Evolutionary conservation across 2,113 vertebrate species (phyloP).

Genomic region (Phocoena phocoena): DNA sequence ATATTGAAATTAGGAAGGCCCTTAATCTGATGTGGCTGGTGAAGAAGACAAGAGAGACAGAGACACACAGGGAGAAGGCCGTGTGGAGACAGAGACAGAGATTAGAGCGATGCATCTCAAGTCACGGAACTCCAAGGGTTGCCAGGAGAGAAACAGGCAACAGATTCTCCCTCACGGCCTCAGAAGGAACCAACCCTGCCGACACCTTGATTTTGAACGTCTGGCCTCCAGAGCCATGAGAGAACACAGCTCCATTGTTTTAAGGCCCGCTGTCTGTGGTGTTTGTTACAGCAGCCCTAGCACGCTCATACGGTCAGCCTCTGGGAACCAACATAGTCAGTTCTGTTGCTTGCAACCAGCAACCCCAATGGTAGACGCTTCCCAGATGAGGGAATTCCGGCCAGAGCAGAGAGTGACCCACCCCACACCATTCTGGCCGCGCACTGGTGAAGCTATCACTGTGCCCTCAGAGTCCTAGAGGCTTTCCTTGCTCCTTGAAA

Average conservation of each 20-base stretch:
- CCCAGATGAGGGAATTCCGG: background rate
- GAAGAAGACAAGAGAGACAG: background rate
- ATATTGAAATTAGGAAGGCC: background rate
- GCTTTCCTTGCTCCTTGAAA: background rate
- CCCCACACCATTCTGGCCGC: fast-evolving
- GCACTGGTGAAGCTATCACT: background rate
- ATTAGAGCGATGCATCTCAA: fast-evolving
- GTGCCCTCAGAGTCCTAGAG: background rate
- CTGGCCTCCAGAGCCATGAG: background rate
- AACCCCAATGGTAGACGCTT: background rate
- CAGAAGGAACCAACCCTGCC: background rate
- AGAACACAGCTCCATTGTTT: fast-evolving
- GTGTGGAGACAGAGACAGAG: background rate
- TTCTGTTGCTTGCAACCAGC: background rate
- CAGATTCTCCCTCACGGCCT: background rate
- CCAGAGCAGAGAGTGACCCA: background rate
- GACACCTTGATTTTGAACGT: background rate
- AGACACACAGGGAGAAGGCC: background rate
- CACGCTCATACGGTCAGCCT: fast-evolving
- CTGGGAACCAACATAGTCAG: background rate
- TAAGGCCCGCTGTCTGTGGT: background rate
- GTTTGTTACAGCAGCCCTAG: too few relatives aligned
- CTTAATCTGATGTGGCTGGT: fast-evolving
- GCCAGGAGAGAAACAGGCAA: fast-evolving
- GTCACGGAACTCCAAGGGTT: background rate